Evolutionary conservation across 2,888 invertebrate genomes (phyloP).

Genomic region (Ypsolopha scabrella): DNA sequence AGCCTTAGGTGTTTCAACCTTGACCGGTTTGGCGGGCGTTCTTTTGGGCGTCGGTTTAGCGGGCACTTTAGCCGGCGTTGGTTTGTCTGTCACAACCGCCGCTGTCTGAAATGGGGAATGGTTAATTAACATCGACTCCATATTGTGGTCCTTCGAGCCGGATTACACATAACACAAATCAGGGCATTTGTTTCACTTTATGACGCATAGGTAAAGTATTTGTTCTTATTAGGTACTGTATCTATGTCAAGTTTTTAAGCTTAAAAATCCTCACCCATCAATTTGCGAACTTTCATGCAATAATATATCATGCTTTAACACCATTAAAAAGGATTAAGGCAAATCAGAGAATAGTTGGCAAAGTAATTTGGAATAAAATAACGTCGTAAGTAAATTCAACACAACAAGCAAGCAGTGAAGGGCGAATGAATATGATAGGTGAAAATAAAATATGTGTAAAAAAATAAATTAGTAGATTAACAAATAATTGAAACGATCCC

Average conservation of each 20-base stretch:
- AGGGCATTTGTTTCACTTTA: no score
- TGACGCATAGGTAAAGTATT: no score
- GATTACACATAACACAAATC: neutral
- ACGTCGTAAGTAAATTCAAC: conserved; percentile 18
- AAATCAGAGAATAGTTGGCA: neutral
- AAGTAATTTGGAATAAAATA: neutral
- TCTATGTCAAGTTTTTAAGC: no score
- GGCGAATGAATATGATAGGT: conserved; percentile 19
- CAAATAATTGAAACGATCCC: neutral
- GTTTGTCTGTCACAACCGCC: conserved; percentile 47
- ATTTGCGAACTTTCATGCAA: no score
- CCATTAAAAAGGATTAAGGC: neutral
- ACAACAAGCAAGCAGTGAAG: conserved; percentile 44
- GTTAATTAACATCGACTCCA: neutral
- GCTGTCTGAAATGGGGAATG: conserved; percentile 37
- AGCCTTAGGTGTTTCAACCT: conserved; percentile 14
- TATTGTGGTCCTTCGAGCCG: neutral
- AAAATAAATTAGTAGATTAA: conserved; percentile 1
- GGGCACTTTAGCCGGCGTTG: conserved; percentile 20
- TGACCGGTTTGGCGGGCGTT: conserved; percentile 21
- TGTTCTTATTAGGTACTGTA: no score
- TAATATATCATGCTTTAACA: neutral
- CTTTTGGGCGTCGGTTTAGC: conserved; percentile 18
- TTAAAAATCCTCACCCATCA: no score
- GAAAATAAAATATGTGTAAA: conserved; percentile 27